A percentile compares a stretch with the other conserved stretches of the same genome.
Conservation (phyloP, 2,797 vertebrate genomes). For the Eulemur albifrons region DNA sequence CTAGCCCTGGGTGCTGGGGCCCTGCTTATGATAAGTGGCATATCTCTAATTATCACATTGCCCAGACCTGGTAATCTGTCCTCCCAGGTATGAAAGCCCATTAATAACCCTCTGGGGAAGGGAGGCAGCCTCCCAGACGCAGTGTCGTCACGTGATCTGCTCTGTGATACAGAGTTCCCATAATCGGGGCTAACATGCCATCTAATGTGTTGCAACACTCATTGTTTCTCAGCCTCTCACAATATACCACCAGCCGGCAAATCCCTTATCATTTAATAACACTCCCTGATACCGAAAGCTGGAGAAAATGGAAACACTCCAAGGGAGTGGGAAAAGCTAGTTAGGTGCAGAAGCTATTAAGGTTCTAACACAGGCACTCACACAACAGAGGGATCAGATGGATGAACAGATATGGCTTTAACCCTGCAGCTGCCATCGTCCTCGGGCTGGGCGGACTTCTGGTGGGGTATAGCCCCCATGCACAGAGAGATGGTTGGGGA, state of each 20-base stretch:
- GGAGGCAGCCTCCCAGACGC: constrained; percentile 42
- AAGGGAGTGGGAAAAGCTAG: constrained; percentile 11
- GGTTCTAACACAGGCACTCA: neutral
- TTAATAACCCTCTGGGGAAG: constrained; percentile 76
- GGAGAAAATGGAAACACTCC: constrained; percentile 59
- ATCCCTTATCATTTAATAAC: constrained; percentile 77
- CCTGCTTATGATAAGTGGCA: constrained; percentile 68
- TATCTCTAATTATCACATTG: constrained; percentile 76
- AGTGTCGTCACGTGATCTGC: constrained; percentile 43
- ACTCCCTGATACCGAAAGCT: constrained; percentile 27
- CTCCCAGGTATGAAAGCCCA: constrained; percentile 71
- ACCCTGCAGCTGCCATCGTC: neutral
- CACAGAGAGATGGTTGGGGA: neutral
- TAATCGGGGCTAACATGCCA: constrained; percentile 60
- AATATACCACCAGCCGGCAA: constrained; percentile 65
- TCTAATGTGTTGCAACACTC: constrained; percentile 65
- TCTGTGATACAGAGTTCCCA: constrained; percentile 57
- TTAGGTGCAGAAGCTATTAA: neutral
- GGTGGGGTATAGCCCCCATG: neutral
- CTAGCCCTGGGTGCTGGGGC: neutral
- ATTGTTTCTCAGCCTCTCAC: constrained; percentile 69
- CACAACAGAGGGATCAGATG: neutral
- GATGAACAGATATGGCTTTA: neutral
- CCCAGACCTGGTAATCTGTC: constrained; percentile 68
- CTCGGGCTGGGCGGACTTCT: neutral